These are phyloP conservation scores for Silurus meridionalis DNA, from an alignment of 2,113 vertebrate genomes.

Conservation along the genomic window DNA sequence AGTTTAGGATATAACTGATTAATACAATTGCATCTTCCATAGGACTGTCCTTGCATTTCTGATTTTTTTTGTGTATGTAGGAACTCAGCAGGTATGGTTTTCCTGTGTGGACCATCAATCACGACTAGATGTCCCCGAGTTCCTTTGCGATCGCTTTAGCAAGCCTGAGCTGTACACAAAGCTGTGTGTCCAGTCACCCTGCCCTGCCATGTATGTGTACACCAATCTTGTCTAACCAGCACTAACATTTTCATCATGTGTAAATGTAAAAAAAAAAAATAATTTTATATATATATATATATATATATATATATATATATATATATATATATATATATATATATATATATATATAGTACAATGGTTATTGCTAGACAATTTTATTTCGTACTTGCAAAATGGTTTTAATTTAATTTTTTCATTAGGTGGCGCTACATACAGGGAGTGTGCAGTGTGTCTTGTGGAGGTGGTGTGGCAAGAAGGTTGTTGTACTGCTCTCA, in stretches of 20 bases:
- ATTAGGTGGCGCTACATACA: slow-evolving; percentile 76
- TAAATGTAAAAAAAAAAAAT: neutral
- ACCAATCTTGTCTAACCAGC: neutral
- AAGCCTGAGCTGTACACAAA: slow-evolving; percentile 76
- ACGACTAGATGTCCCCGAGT: slow-evolving; percentile 69
- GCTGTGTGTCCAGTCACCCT: slow-evolving; percentile 73
- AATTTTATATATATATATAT: too few relatives aligned
- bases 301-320: neutral
- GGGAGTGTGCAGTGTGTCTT: slow-evolving; percentile 78
- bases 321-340: neutral
- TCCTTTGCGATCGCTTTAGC: slow-evolving; percentile 73
- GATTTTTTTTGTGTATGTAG: slow-evolving; percentile 47
- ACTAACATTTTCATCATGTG: neutral
- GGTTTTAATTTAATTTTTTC: neutral
- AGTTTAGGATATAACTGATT: neutral
- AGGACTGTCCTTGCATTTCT: neutral
- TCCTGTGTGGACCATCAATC: slow-evolving; percentile 80
- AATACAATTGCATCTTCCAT: neutral
- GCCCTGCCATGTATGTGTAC: slow-evolving; percentile 76
- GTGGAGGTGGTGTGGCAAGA: slow-evolving; percentile 76
- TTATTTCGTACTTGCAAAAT: neutral
- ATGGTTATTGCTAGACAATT: neutral
- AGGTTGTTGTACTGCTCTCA: slow-evolving; percentile 75
- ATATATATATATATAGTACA: neutral
- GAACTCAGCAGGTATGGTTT: slow-evolving; percentile 74